These are phyloP conservation scores for Aporrectodea caliginosa DNA, from an alignment of 1,140 invertebrate genomes.

Conservation along the genomic window DNA sequence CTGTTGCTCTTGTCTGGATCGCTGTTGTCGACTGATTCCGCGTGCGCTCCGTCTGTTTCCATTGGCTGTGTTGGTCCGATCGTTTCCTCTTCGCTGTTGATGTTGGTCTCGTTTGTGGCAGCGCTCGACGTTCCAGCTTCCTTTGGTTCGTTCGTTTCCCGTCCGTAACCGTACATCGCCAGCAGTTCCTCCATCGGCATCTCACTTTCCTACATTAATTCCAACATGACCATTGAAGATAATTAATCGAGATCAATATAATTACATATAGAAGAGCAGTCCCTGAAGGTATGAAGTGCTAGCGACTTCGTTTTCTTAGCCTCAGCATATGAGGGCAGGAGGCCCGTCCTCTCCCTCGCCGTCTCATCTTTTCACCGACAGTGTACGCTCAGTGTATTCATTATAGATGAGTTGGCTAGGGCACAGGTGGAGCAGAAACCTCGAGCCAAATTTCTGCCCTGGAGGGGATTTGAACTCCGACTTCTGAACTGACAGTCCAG, in stretches of 20 bases:
- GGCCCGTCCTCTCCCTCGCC: no score
- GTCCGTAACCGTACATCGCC: constrained; percentile 75
- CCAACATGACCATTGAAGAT: constrained; percentile 9
- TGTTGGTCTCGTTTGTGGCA: constrained; percentile 55
- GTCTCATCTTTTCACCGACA: not conserved
- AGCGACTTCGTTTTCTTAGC: not conserved
- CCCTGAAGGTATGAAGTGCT: not conserved
- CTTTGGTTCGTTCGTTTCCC: not conserved
- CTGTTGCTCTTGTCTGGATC: constrained; percentile 49
- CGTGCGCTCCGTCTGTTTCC: constrained; percentile 52
- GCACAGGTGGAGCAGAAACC: no score
- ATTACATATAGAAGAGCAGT: not conserved
- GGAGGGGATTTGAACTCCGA: no score
- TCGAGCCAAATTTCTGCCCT: no score
- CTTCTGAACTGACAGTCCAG: no score
- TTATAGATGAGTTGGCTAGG: no score
- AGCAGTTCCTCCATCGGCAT: constrained; percentile 91
- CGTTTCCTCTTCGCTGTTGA: constrained; percentile 60
- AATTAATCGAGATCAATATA: not conserved
- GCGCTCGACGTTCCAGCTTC: constrained; percentile 18
- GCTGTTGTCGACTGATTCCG: constrained; percentile 48
- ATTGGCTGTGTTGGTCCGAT: constrained; percentile 58
- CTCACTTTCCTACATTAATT: constrained; percentile 61
- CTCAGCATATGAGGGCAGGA: no score
- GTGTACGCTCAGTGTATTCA: not conserved